Percentiles rank a stretch among this genome's conserved stretches.
Evolutionary conservation across 2,113 vertebrate genomes (phyloP).

Genomic region (Podiceps cristatus): DNA sequence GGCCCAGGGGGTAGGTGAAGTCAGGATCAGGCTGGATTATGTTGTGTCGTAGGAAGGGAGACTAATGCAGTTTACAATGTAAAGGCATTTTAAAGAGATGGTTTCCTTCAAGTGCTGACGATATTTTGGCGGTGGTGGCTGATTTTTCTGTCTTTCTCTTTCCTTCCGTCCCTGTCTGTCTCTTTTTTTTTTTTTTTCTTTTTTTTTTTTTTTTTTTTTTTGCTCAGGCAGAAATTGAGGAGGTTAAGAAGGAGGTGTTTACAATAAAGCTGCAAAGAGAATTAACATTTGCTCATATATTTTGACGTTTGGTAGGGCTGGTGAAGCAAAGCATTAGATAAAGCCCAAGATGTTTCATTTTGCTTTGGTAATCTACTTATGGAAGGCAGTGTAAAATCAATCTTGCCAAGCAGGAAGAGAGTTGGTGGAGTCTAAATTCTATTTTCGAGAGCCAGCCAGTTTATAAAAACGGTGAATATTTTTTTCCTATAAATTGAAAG

Average conservation of each 20-base stretch:
- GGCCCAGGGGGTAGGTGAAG: slow-evolving; percentile 4
- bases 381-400: slow-evolving; percentile 83
- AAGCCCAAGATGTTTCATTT: slow-evolving; percentile 79
- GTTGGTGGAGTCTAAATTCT: slow-evolving; percentile 82
- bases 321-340: slow-evolving; percentile 79
- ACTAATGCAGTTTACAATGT: slow-evolving; percentile 30
- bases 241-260: slow-evolving; percentile 57
- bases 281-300: slow-evolving; percentile 68
- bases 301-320: slow-evolving; percentile 73
- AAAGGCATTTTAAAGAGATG: slow-evolving; percentile 51
- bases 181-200: too few species aligned
- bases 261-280: slow-evolving; percentile 50
- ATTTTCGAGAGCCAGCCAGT: slow-evolving; percentile 79
- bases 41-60: slow-evolving; percentile 13
- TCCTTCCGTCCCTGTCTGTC: too few species aligned
- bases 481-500: slow-evolving; percentile 70
- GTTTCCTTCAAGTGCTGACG: slow-evolving; percentile 50
- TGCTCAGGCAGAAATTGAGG: slow-evolving; percentile 39
- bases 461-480: slow-evolving; percentile 78
- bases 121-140: slow-evolving; percentile 24
- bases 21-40: slow-evolving; percentile 42
- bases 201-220: neutral
- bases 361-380: slow-evolving; percentile 85
- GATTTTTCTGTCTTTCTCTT: slow-evolving; percentile 7
- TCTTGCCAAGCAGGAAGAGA: slow-evolving; percentile 82